Evolutionary conservation across 2,888 invertebrate genomes (phyloP).

Genomic region (Seira ritae): DNA sequence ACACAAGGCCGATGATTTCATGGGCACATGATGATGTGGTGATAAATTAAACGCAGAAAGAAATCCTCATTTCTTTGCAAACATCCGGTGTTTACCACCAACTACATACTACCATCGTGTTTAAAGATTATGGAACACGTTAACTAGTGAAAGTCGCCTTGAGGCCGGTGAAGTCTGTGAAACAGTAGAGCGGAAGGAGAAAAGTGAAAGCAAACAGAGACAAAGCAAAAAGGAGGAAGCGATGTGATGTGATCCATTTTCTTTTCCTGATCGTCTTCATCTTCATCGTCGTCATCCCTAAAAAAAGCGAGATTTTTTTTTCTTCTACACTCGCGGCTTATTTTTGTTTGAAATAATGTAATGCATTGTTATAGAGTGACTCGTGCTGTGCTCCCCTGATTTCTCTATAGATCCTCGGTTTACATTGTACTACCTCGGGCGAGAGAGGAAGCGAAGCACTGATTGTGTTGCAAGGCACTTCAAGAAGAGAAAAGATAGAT

Average conservation of each 20-base stretch:
- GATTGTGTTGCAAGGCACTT: slow-evolving; percentile 17
- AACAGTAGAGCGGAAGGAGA: background rate
- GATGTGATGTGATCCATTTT: slow-evolving; percentile 71
- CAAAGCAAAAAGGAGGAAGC: slow-evolving; percentile 9
- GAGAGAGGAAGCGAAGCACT: slow-evolving; percentile 1
- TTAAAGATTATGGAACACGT: too few relatives aligned
- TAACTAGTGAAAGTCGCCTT: background rate
- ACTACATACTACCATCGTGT: too few relatives aligned
- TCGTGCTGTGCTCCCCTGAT: background rate
- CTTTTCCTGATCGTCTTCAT: slow-evolving; percentile 47
- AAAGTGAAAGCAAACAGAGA: slow-evolving; percentile 3
- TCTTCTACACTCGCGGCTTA: background rate
- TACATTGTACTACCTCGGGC: slow-evolving; percentile 11
- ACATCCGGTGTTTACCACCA: too few relatives aligned
- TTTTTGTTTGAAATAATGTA: slow-evolving; percentile 26
- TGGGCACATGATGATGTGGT: too few relatives aligned
- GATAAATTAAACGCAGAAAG: too few relatives aligned
- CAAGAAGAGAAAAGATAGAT: background rate
- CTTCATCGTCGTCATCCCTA: background rate
- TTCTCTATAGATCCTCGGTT: background rate
- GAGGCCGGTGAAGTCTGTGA: background rate
- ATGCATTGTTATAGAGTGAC: background rate
- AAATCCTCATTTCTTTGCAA: too few relatives aligned
- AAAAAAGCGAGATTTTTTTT: slow-evolving; percentile 39
- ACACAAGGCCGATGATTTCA: too few relatives aligned